A percentile compares a stretch with the other conserved stretches of the same genome.
Evolutionary conservation across 1,140 invertebrate species (phyloP).

Genomic region (Drosophila suzukii): DNA sequence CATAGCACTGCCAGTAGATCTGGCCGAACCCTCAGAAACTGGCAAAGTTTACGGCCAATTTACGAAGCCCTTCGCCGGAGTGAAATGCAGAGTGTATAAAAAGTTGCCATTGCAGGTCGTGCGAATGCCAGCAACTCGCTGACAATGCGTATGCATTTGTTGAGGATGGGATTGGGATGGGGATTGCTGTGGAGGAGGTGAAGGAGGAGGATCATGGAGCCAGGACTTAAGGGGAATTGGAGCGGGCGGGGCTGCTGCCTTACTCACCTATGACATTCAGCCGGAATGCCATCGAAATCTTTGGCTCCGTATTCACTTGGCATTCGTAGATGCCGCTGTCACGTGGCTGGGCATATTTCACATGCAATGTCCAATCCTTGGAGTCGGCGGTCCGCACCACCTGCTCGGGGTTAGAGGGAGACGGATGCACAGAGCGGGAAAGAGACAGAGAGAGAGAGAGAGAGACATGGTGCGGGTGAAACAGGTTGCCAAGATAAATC

Average conservation of each 20-base stretch:
- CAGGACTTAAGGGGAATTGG: slow-evolving; percentile 10
- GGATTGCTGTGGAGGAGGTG: neutral
- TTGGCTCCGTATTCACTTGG: slow-evolving; percentile 96
- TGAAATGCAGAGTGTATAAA: slow-evolving; percentile 40
- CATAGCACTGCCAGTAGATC: neutral
- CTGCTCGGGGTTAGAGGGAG: slow-evolving; percentile 84
- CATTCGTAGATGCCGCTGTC: slow-evolving; percentile 96
- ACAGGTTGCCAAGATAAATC: slow-evolving; percentile 60
- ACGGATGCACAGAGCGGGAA: neutral
- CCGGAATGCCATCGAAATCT: slow-evolving; percentile 94
- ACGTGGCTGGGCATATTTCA: slow-evolving; percentile 94
- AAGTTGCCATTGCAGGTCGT: slow-evolving; percentile 55
- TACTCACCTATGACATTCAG: slow-evolving; percentile 95
- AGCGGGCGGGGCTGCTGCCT: slow-evolving; percentile 7
- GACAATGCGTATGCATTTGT: slow-evolving; percentile 61
- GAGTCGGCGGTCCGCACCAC: slow-evolving; percentile 93
- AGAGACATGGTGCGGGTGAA: slow-evolving; percentile 10
- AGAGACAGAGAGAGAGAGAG: neutral
- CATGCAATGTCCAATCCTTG: slow-evolving; percentile 96
- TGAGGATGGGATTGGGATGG: neutral
- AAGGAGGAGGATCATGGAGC: neutral
- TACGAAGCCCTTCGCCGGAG: slow-evolving; percentile 36
- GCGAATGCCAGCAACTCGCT: slow-evolving; percentile 52
- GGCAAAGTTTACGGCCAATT: slow-evolving; percentile 68
- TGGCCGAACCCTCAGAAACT: slow-evolving; percentile 10